Conservation (phyloP, 1,140 invertebrate species). For the Papilio aristodemus region DNA sequence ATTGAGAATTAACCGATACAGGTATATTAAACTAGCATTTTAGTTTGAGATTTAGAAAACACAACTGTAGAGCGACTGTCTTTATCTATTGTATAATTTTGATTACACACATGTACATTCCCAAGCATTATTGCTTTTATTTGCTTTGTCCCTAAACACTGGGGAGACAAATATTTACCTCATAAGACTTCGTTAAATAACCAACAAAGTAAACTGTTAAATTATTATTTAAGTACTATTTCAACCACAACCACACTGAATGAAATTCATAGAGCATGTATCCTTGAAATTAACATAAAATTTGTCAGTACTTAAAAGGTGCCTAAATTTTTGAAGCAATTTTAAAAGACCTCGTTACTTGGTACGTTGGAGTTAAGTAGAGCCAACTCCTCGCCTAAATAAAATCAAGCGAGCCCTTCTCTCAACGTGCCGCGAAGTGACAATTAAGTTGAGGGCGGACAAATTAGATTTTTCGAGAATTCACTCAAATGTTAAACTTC, state of each 20-base stretch:
- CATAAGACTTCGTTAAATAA: too few relatives aligned
- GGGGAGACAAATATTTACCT: too few relatives aligned
- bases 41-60: too few relatives aligned
- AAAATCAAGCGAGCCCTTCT: constrained; percentile 23
- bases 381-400: constrained; percentile 26
- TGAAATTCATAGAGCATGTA: too few relatives aligned
- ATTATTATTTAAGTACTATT: too few relatives aligned
- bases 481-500: constrained; percentile 24
- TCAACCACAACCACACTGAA: too few relatives aligned
- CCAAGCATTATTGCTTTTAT: too few relatives aligned
- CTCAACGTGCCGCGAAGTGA: constrained; percentile 21
- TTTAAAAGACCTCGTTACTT: constrained; percentile 25
- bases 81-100: too few relatives aligned
- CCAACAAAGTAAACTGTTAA: too few relatives aligned
- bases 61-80: too few relatives aligned
- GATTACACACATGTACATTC: too few relatives aligned
- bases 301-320: constrained; percentile 1
- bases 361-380: constrained; percentile 12
- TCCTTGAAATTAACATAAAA: constrained; percentile 6
- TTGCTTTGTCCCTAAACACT: too few relatives aligned
- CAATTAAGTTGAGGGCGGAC: constrained; percentile 20
- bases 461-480: constrained; percentile 32
- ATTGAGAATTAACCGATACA: neutral
- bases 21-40: neutral
- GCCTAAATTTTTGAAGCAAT: neutral